Conservation (phyloP, 2,113 vertebrate species). For the Cyanoramphus novaezelandiae region DNA sequence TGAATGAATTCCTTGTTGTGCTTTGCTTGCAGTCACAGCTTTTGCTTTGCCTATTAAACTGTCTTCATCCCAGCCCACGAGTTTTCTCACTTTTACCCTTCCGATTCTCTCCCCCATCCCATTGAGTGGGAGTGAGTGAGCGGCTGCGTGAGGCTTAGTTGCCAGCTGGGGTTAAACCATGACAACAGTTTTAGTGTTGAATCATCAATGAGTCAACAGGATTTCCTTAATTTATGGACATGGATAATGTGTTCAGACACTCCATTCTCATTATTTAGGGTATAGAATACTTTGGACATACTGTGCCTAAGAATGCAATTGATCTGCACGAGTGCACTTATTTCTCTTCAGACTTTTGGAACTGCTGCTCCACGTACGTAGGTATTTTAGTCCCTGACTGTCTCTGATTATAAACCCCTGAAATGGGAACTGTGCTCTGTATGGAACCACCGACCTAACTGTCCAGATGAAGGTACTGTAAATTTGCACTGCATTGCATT, state of each 20-base stretch:
- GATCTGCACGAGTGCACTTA: neutral
- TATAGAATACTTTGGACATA: neutral
- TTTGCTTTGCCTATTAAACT: neutral
- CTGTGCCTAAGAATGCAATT: neutral
- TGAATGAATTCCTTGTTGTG: neutral
- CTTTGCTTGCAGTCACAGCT: neutral
- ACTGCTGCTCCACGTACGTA: rapidly evolving
- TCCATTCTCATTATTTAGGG: neutral
- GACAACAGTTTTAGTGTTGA: neutral
- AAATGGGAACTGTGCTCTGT: neutral
- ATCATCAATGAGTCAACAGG: neutral
- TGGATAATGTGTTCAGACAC: neutral
- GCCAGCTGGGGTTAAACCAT: neutral
- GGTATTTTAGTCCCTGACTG: neutral
- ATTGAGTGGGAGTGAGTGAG: neutral
- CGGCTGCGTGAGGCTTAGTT: neutral
- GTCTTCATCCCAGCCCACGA: neutral
- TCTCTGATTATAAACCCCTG: neutral
- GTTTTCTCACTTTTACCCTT: neutral
- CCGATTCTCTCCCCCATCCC: neutral
- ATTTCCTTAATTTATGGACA: neutral
- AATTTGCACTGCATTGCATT: neutral
- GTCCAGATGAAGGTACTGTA: neutral
- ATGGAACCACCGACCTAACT: neutral
- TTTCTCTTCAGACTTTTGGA: neutral